Evolutionary conservation across 2,797 vertebrate genomes (phyloP).

Genomic region (Fundulus diaphanus): DNA sequence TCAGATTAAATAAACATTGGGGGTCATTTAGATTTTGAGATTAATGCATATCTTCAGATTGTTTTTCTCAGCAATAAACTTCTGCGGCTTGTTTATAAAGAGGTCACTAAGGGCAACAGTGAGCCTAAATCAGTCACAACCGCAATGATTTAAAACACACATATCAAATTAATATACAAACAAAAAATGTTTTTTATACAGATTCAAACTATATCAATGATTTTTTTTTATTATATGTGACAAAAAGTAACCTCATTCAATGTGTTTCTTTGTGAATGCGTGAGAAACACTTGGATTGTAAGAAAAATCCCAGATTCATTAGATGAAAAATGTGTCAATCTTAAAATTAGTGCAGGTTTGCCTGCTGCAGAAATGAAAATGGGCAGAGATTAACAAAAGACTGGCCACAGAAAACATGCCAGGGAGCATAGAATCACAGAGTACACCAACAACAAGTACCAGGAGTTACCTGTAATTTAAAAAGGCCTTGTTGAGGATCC

Average conservation of each 20-base stretch:
- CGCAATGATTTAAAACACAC: neutral
- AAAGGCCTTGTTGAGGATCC: neutral
- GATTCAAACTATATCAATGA: neutral
- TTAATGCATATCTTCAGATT: neutral
- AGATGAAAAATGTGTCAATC: neutral
- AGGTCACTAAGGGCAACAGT: neutral
- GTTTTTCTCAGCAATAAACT: neutral
- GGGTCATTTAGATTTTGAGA: neutral
- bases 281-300: neutral
- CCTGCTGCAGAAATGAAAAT: neutral
- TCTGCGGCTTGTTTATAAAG: neutral
- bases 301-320: neutral
- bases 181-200: neutral
- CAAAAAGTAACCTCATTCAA: neutral
- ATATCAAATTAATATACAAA: neutral
- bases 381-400: neutral
- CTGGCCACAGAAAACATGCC: neutral
- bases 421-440: neutral
- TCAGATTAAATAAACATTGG: neutral
- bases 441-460: neutral
- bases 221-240: neutral
- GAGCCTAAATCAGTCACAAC: neutral
- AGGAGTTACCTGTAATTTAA: neutral
- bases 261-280: neutral
- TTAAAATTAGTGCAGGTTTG: neutral